phyloP scores from a whole-genome alignment of 2,113 vertebrate genomes.

The Ctenomys sociabilis region DNA sequence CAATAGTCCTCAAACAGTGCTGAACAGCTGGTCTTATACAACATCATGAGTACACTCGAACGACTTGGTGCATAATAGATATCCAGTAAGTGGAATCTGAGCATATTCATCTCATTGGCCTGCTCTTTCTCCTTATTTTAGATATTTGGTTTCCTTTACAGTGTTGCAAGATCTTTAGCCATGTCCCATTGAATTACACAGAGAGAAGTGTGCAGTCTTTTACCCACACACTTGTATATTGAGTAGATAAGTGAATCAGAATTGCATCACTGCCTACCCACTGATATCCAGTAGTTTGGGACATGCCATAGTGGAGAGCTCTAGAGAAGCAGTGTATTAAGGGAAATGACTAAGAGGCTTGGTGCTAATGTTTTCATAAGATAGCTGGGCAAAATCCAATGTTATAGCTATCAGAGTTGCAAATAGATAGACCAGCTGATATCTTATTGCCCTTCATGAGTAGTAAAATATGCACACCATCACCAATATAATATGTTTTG shows the following conservation, averaged over 20 bases:
- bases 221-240: too few species aligned
- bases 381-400: neutral
- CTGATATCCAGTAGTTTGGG: neutral
- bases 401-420: neutral
- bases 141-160: neutral
- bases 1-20: neutral
- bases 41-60: neutral
- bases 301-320: neutral
- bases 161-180: neutral
- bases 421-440: neutral
- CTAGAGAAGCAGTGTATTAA: neutral
- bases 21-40: neutral
- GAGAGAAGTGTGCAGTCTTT: neutral
- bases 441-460: neutral
- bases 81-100: neutral
- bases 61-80: neutral
- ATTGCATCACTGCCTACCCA: neutral
- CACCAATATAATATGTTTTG: neutral
- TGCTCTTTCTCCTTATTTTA: neutral
- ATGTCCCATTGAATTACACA: neutral
- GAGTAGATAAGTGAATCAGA: neutral
- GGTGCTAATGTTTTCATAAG: neutral
- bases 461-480: neutral
- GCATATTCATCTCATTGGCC: neutral
- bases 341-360: neutral